Conservation (phyloP, 2,113 vertebrate species). For the Puma concolor region DNA sequence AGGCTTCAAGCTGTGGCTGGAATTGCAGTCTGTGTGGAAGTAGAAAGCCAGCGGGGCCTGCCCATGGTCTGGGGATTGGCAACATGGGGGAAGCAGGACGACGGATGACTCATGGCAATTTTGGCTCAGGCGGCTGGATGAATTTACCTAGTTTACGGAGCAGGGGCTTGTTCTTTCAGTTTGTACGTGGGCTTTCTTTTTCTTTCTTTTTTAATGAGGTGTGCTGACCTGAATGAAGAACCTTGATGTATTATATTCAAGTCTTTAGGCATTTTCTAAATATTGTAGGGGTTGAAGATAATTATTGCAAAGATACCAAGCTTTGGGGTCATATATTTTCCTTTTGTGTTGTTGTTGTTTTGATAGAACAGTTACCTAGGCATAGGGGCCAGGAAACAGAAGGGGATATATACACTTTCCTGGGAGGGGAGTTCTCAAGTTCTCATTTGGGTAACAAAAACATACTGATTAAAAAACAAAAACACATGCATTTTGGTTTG, state of each 20-base stretch:
- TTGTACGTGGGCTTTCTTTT: not conserved
- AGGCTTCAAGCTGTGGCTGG: not conserved
- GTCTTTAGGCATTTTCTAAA: not conserved
- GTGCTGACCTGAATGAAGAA: not conserved
- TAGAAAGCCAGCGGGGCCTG: not conserved
- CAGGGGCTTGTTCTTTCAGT: not conserved
- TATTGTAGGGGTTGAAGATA: not conserved
- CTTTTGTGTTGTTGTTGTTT: not conserved
- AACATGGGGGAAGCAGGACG: not conserved
- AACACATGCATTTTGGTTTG: not conserved
- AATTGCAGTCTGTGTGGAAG: not conserved
- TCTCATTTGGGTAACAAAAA: not conserved
- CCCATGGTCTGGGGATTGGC: not conserved
- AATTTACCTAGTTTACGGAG: not conserved
- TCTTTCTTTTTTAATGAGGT: not conserved
- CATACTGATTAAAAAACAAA: not conserved
- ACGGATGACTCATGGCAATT: not conserved
- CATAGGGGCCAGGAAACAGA: not conserved
- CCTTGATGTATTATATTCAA: not conserved
- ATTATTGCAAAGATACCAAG: not conserved
- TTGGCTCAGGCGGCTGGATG: not conserved
- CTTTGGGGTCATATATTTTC: slow-evolving; percentile 9
- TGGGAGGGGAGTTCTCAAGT: too few species aligned
- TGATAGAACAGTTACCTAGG: not conserved
- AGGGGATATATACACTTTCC: not conserved